Percentiles rank a stretch among this genome's conserved stretches.
Conservation (phyloP, 1,140 invertebrate species). For the Littorina saxatilis region DNA sequence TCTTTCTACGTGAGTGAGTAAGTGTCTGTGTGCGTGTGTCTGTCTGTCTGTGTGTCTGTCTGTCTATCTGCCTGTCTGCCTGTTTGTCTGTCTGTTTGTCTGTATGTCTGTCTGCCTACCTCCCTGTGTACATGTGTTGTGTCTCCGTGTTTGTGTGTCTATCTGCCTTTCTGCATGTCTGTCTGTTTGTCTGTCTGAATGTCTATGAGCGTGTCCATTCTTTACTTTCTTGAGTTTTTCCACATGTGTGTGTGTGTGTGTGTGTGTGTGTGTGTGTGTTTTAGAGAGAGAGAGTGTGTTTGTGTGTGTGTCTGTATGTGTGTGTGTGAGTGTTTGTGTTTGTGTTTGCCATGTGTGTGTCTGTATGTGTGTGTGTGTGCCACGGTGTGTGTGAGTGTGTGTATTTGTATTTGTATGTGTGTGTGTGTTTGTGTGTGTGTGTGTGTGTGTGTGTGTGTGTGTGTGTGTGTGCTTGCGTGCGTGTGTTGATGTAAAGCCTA, state of each 20-base stretch:
- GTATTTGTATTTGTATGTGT: not conserved
- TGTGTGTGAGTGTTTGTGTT: constrained; percentile 1
- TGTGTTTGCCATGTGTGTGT: constrained; percentile 8
- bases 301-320: not conserved
- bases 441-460: constrained; percentile 17
- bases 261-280: not conserved
- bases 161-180: no score
- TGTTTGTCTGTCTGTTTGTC: no score
- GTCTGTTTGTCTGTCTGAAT: no score
- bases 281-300: not conserved
- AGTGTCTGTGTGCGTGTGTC: not conserved
- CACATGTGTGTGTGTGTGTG: not conserved
- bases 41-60: not conserved
- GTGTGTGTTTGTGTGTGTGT: not conserved
- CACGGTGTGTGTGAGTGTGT: not conserved
- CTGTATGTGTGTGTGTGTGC: constrained; percentile 10
- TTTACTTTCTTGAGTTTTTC: not conserved
- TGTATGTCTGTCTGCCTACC: no score
- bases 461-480: not conserved
- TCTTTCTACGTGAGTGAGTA: not conserved
- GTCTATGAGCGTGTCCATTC: not conserved
- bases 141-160: not conserved
- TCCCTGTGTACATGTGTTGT: not conserved
- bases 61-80: no score
- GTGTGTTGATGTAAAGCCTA: not conserved